Percentiles rank a stretch among this genome's conserved stretches.
phyloP scores from a whole-genome alignment of 2,888 invertebrate species.

The Empis stercorea region DNA sequence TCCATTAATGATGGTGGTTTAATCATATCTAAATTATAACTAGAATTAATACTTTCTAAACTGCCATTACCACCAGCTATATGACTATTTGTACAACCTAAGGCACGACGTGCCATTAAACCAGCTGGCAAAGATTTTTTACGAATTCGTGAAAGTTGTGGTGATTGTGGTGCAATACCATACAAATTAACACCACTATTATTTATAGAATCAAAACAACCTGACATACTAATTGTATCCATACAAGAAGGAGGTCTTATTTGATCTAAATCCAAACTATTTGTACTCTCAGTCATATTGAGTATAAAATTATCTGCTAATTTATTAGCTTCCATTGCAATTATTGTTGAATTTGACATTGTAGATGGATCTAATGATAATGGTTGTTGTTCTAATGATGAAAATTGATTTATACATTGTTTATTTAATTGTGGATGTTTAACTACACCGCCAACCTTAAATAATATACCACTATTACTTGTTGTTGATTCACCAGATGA shows the following conservation, averaged over 20 bases:
- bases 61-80: conserved; percentile 39
- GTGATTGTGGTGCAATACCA: conserved; percentile 15
- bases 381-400: conserved; percentile 14
- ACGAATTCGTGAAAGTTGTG: conserved; percentile 35
- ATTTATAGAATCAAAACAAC: conserved; percentile 38
- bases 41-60: conserved; percentile 46
- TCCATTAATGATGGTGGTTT: conserved; percentile 77
- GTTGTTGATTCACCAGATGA: conserved; percentile 2
- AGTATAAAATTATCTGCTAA: conserved; percentile 43
- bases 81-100: conserved; percentile 40
- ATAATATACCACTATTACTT: conserved; percentile 20
- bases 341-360: conserved; percentile 56
- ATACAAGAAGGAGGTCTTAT: conserved; percentile 66
- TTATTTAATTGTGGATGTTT: conserved; percentile 19
- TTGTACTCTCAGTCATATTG: conserved; percentile 41
- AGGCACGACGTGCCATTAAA: conserved; percentile 55
- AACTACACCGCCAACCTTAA: conserved; percentile 30
- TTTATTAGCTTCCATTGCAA: conserved; percentile 63
- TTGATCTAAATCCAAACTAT: conserved; percentile 58
- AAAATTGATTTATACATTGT: conserved; percentile 12
- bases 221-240: conserved; percentile 48
- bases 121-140: conserved; percentile 61
- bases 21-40: conserved; percentile 61
- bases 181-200: background rate
- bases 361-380: conserved; percentile 44